These are phyloP conservation scores for Chaetogeoica ovagalla DNA, from an alignment of 2,888 invertebrate species.

Conservation along the genomic window DNA sequence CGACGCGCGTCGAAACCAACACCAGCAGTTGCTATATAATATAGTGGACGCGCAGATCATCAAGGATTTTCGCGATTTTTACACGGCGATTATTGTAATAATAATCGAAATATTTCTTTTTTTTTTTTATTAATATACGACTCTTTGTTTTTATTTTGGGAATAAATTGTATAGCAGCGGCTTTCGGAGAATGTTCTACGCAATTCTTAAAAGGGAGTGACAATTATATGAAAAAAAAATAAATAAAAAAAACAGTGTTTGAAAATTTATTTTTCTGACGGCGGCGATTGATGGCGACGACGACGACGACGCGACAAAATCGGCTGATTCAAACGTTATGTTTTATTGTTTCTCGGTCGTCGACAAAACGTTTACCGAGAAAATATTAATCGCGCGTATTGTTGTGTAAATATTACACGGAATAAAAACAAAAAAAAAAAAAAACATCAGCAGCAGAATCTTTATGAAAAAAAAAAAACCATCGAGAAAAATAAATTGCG, in stretches of 20 bases:
- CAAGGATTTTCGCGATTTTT: constrained; percentile 50
- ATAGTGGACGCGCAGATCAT: constrained; percentile 18
- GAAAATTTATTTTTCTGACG: too few species aligned
- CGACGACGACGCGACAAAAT: constrained; percentile 17
- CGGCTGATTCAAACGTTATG: constrained; percentile 42
- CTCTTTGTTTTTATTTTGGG: too few species aligned
- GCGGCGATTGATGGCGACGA: neutral
- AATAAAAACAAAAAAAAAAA: neutral
- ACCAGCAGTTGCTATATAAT: too few species aligned
- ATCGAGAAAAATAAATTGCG: neutral
- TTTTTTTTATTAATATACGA: too few species aligned
- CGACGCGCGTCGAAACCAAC: too few species aligned
- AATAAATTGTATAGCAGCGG: too few species aligned
- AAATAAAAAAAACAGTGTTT: too few species aligned
- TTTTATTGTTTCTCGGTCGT: constrained; percentile 7
- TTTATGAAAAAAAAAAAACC: neutral
- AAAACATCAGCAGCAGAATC: constrained; percentile 12
- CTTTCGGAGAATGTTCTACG: too few species aligned
- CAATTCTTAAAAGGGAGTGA: too few species aligned
- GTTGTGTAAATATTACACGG: neutral
- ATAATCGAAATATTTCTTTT: too few species aligned
- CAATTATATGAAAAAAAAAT: too few species aligned
- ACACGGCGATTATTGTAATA: constrained; percentile 13
- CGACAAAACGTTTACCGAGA: constrained; percentile 36
- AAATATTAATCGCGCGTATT: constrained; percentile 20